These are phyloP conservation scores for Heliangelus exortis DNA, from an alignment of 2,797 vertebrate genomes.

Conservation along the genomic window DNA sequence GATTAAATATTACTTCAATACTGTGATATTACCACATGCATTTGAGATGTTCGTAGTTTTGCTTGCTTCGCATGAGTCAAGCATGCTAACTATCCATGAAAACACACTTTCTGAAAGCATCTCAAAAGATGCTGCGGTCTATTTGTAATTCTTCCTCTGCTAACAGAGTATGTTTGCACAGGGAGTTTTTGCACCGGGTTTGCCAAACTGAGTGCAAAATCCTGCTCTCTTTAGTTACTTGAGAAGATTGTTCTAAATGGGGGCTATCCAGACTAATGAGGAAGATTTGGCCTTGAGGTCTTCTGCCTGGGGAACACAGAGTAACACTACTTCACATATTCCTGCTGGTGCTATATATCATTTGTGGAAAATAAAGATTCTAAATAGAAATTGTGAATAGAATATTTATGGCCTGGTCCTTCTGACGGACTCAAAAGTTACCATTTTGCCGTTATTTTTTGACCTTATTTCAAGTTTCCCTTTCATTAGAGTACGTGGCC, in stretches of 20 bases:
- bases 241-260: not conserved
- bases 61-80: not conserved
- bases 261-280: not conserved
- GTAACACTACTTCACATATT: slow-evolving; percentile 15
- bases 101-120: not conserved
- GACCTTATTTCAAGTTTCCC: slow-evolving; percentile 13
- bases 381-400: slow-evolving; percentile 49
- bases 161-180: slow-evolving; percentile 17
- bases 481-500: not conserved
- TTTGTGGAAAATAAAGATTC: slow-evolving; percentile 13
- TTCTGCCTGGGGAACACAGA: not conserved
- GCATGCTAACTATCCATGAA: not conserved
- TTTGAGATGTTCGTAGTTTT: not conserved
- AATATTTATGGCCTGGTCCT: slow-evolving; percentile 42
- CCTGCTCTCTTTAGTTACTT: not conserved
- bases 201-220: not conserved
- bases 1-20: not conserved
- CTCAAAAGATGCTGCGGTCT: slow-evolving; percentile 34
- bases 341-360: slow-evolving; percentile 47
- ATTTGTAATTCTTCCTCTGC: slow-evolving; percentile 17
- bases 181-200: not conserved
- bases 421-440: not conserved
- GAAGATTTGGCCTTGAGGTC: not conserved
- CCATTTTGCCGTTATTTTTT: not conserved
- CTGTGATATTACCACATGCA: not conserved